Conservation (phyloP, 2,888 invertebrate genomes). For the Lepeophtheirus nordmannii region DNA sequence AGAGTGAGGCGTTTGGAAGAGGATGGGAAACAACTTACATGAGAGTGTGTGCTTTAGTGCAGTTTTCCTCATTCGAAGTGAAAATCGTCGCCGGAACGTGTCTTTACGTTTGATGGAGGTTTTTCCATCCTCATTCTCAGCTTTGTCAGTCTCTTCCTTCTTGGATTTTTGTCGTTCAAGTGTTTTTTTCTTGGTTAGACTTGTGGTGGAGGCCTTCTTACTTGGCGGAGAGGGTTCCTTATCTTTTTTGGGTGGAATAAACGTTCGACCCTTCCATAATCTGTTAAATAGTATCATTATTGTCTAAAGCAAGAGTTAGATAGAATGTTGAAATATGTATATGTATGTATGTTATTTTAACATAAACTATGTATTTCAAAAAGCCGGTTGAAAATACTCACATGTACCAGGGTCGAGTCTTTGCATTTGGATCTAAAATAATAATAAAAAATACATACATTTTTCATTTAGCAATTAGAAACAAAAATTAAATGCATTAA, state of each 20-base stretch:
- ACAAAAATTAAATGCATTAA: no score
- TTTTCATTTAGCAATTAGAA: no score
- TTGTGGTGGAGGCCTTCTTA: background rate
- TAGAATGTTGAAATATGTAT: background rate
- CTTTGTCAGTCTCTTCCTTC: background rate
- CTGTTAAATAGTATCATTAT: background rate
- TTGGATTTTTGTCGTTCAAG: background rate
- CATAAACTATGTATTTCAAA: no score
- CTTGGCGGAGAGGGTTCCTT: background rate
- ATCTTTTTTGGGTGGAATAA: background rate
- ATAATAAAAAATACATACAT: background rate
- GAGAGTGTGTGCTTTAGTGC: background rate
- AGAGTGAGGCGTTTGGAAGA: no score
- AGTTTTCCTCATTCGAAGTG: background rate
- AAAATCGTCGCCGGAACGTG: background rate
- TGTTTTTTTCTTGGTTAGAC: background rate
- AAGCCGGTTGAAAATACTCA: background rate
- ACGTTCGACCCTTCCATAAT: background rate
- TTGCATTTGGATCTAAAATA: constrained; percentile 1
- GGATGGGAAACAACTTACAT: no score
- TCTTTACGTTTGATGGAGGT: background rate
- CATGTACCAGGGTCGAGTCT: constrained; percentile 4
- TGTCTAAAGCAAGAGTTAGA: background rate
- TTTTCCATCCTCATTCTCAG: background rate
- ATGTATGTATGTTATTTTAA: no score